phyloP scores from a whole-genome alignment of 2,888 invertebrate species.

The Drosophila lacicola region DNA sequence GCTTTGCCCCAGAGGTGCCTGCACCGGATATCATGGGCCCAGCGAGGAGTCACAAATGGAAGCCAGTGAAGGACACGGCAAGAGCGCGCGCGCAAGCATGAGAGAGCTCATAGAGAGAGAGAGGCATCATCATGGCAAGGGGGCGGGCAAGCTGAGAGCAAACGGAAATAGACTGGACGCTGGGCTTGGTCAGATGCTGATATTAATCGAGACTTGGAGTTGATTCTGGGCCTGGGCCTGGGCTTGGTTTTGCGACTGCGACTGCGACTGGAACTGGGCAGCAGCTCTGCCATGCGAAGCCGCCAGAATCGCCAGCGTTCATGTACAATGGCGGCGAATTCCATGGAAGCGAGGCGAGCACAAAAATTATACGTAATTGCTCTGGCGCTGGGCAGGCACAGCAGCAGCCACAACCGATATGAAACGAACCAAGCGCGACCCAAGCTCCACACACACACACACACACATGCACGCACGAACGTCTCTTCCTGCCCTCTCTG shows the following conservation, averaged over 20 bases:
- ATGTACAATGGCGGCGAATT: conserved; percentile 39
- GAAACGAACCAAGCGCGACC: conserved; percentile 61
- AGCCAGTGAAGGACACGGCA: conserved; percentile 57
- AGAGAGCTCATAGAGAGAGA: conserved; percentile 23
- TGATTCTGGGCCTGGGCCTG: neutral
- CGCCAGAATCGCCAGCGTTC: conserved; percentile 20
- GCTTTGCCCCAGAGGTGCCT: conserved; percentile 60
- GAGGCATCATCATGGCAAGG: conserved; percentile 22
- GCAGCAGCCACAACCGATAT: conserved; percentile 45
- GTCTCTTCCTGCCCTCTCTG: conserved; percentile 30
- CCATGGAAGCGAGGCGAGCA: conserved; percentile 56
- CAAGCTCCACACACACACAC: conserved; percentile 46
- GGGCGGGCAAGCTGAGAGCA: conserved; percentile 21
- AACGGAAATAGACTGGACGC: conserved; percentile 55
- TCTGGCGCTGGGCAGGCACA: conserved; percentile 69
- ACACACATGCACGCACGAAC: conserved; percentile 19
- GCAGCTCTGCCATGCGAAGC: conserved; percentile 24
- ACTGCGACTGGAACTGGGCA: conserved; percentile 14
- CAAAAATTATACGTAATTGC: conserved; percentile 73
- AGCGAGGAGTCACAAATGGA: conserved; percentile 57
- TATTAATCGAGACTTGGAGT: conserved; percentile 52
- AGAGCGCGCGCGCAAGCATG: conserved; percentile 59
- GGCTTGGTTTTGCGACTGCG: neutral
- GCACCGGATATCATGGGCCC: conserved; percentile 60
- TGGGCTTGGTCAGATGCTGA: conserved; percentile 29